A percentile compares a stretch with the other conserved stretches of the same genome.
Conservation (phyloP, 1,140 invertebrate species). For the Drosophila orosa region DNA sequence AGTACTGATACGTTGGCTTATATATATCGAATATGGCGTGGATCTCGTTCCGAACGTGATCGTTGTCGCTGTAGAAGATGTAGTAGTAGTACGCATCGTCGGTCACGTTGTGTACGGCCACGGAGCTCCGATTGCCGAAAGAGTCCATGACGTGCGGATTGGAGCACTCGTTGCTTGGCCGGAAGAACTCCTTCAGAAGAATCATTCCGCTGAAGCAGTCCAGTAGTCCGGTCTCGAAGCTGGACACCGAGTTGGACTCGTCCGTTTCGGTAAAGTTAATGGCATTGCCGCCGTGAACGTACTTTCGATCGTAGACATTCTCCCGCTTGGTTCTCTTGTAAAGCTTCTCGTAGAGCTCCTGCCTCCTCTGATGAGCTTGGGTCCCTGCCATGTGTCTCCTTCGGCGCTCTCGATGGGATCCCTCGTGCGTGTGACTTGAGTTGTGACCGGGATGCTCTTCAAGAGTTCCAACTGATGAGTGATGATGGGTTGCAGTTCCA, state of each 20-base stretch:
- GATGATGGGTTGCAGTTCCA: background rate
- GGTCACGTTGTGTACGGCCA: constrained; percentile 88
- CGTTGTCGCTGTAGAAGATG: constrained; percentile 94
- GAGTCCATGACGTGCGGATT: constrained; percentile 88
- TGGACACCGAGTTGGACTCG: constrained; percentile 88
- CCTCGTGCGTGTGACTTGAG: background rate
- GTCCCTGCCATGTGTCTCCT: constrained; percentile 25
- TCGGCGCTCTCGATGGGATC: background rate
- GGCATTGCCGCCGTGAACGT: constrained; percentile 90
- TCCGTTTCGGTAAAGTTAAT: constrained; percentile 86
- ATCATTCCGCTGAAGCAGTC: constrained; percentile 90
- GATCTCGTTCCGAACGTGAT: constrained; percentile 90
- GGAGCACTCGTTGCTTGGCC: constrained; percentile 87
- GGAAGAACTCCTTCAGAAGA: constrained; percentile 88
- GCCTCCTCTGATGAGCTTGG: constrained; percentile 34
- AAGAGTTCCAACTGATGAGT: background rate
- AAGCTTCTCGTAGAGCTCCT: constrained; percentile 67
- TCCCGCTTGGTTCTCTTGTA: constrained; percentile 85
- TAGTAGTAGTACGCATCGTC: constrained; percentile 93
- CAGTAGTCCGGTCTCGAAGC: constrained; percentile 90
- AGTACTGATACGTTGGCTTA: constrained; percentile 91
- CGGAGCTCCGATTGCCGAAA: constrained; percentile 86
- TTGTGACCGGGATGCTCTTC: background rate
- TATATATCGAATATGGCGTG: constrained; percentile 93
- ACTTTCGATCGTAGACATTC: constrained; percentile 88